Evolutionary conservation across 2,888 invertebrate species (phyloP).

Genomic region (Junonia oenone): DNA sequence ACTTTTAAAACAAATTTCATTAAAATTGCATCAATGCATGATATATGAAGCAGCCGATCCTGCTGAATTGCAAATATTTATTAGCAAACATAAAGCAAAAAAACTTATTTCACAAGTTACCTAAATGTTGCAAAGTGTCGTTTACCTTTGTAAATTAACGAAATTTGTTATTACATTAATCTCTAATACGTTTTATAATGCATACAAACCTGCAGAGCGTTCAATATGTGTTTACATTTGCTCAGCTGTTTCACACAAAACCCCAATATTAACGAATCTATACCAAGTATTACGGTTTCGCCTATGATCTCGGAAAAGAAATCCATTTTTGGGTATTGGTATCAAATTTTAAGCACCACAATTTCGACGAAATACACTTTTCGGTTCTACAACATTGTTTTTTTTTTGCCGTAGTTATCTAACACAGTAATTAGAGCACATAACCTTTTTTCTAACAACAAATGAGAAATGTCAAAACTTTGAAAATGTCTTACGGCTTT

Average conservation of each 20-base stretch:
- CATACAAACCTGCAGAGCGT: slow-evolving; percentile 82
- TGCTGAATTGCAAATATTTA: too few species aligned
- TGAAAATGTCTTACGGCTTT: not conserved
- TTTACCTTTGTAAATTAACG: not conserved
- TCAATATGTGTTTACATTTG: slow-evolving; percentile 85
- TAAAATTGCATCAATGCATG: too few species aligned
- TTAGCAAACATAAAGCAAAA: too few species aligned
- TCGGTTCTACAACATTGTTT: not conserved
- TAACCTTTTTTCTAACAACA: slow-evolving; percentile 4
- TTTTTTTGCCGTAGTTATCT: slow-evolving; percentile 11
- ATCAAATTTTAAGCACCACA: slow-evolving; percentile 6
- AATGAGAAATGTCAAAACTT: not conserved
- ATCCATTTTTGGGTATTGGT: slow-evolving; percentile 78
- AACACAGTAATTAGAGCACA: slow-evolving; percentile 6
- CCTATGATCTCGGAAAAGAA: slow-evolving; percentile 81
- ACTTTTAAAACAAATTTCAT: too few species aligned
- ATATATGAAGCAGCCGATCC: too few species aligned
- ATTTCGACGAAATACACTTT: slow-evolving; percentile 10
- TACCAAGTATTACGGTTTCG: slow-evolving; percentile 85
- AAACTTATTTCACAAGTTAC: too few species aligned
- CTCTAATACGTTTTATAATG: not conserved
- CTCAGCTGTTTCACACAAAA: slow-evolving; percentile 87
- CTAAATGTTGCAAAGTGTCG: not conserved
- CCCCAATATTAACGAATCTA: slow-evolving; percentile 86
- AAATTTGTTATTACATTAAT: not conserved